Evolutionary conservation across 2,797 vertebrate species (phyloP).

Genomic region (Decapterus maruadsi): DNA sequence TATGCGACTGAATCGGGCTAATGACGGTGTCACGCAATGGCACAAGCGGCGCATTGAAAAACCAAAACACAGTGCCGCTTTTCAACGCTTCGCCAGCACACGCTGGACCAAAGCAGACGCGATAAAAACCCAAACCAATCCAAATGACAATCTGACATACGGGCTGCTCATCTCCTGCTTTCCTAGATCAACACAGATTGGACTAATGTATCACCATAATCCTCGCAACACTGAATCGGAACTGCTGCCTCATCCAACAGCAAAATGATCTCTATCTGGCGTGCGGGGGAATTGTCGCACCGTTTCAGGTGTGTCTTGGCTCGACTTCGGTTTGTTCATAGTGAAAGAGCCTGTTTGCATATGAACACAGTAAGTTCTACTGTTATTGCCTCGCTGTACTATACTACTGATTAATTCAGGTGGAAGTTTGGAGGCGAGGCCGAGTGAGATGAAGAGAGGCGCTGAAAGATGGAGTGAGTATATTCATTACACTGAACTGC

Average conservation of each 20-base stretch:
- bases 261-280: constrained; percentile 51
- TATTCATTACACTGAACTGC: constrained; percentile 62
- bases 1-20: constrained; percentile 36
- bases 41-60: constrained; percentile 50
- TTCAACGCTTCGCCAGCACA: constrained; percentile 64
- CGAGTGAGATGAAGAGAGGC: constrained; percentile 45
- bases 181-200: constrained; percentile 78
- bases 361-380: constrained; percentile 37
- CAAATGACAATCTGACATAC: constrained; percentile 72
- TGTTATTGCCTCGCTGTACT: constrained; percentile 32
- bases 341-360: constrained; percentile 50
- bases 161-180: constrained; percentile 72
- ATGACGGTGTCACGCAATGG: constrained; percentile 50
- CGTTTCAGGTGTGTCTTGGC: constrained; percentile 66
- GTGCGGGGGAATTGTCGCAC: constrained; percentile 51
- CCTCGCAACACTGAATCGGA: constrained; percentile 61
- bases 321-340: constrained; percentile 34
- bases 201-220: constrained; percentile 73
- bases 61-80: constrained; percentile 53
- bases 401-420: constrained; percentile 41
- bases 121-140: constrained; percentile 66
- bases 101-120: constrained; percentile 61
- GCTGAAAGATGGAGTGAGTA: constrained; percentile 53
- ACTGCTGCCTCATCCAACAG: constrained; percentile 51
- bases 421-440: constrained; percentile 25